These are phyloP conservation scores for Arion vulgaris DNA, from an alignment of 1,140 invertebrate species.

Conservation along the genomic window DNA sequence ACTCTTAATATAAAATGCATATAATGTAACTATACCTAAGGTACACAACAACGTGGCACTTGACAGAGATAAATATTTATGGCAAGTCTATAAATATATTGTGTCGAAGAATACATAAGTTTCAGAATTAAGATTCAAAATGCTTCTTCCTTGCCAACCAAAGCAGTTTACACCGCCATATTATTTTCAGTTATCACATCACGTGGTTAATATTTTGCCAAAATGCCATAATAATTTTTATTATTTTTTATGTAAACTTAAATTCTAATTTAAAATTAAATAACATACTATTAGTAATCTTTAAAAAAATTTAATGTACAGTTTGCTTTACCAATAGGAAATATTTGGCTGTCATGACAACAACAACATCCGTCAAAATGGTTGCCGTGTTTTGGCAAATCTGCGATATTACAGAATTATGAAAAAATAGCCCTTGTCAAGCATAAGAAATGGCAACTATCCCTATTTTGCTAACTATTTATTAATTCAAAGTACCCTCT, in stretches of 20 bases:
- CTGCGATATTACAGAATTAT: neutral
- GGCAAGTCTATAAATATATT: too few species aligned
- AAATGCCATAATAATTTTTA: neutral
- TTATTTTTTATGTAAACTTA: too few species aligned
- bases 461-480: too few species aligned
- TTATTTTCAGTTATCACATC: conserved; percentile 5
- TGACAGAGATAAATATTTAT: too few species aligned
- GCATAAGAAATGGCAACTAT: too few species aligned
- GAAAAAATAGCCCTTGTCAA: too few species aligned
- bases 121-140: too few species aligned
- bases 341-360: conserved; percentile 12
- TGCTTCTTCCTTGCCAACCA: conserved; percentile 32
- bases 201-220: neutral
- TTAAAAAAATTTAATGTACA: neutral
- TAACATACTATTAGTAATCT: neutral
- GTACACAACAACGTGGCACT: too few species aligned
- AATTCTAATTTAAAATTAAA: neutral
- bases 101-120: too few species aligned
- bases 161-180: conserved; percentile 35
- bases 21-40: too few species aligned
- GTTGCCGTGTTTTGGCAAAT: neutral
- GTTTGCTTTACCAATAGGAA: neutral
- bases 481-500: too few species aligned
- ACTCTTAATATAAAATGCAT: too few species aligned
- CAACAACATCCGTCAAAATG: conserved; percentile 49